These are phyloP conservation scores for Drosophila pectinifera DNA, from an alignment of 1,140 invertebrate species.

Conservation along the genomic window DNA sequence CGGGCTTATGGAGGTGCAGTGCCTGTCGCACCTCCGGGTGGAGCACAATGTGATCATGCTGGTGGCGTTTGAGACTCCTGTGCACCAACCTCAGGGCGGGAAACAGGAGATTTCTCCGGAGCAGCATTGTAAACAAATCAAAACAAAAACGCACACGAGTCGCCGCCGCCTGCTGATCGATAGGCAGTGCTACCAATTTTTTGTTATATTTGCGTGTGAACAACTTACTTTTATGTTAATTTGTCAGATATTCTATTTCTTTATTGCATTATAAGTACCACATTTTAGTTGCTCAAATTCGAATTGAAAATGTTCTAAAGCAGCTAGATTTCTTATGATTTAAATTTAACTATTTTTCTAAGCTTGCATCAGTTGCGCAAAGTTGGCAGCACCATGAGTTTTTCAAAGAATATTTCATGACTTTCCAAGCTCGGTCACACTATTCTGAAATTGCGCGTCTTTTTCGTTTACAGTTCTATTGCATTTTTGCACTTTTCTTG, in stretches of 20 bases:
- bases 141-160: conserved; percentile 37
- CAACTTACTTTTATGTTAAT: too few relatives aligned
- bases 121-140: conserved; percentile 43
- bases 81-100: conserved; percentile 7
- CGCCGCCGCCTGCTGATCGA: conserved; percentile 32
- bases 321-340: too few relatives aligned
- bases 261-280: too few relatives aligned
- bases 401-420: neutral
- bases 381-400: neutral
- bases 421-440: neutral
- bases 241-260: too few relatives aligned
- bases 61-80: neutral
- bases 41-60: conserved; percentile 53
- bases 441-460: conserved; percentile 3
- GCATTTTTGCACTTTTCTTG: neutral
- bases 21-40: conserved; percentile 71
- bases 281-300: too few relatives aligned
- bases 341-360: too few relatives aligned
- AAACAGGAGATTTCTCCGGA: conserved; percentile 18
- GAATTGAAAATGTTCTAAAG: too few relatives aligned
- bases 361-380: too few relatives aligned
- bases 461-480: neutral
- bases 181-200: conserved; percentile 7
- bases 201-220: neutral
- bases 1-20: conserved; percentile 52